Conservation (phyloP, 1,140 invertebrate genomes). For the Drosophila miranda region DNA sequence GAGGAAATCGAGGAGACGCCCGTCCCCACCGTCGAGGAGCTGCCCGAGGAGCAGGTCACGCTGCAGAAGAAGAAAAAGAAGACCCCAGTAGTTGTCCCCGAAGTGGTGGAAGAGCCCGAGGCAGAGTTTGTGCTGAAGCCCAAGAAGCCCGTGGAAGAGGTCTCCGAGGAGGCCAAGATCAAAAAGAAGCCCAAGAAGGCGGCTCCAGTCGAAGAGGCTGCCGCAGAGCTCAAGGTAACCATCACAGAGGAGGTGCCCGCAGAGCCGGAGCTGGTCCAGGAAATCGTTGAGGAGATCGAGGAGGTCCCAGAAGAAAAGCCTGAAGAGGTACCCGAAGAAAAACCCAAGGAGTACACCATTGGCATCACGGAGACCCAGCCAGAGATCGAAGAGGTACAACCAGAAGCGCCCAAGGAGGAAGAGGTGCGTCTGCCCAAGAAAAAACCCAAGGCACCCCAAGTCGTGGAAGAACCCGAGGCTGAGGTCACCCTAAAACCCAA, state of each 20-base stretch:
- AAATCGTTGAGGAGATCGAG: constrained; percentile 64
- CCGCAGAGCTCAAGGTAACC: constrained; percentile 63
- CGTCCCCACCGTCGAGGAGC: constrained; percentile 55
- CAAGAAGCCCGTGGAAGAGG: constrained; percentile 68
- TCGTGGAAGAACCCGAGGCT: constrained; percentile 64
- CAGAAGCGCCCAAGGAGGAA: constrained; percentile 13
- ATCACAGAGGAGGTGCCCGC: constrained; percentile 48
- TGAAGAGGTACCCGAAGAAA: constrained; percentile 18
- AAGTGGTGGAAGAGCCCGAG: constrained; percentile 72
- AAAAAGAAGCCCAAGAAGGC: constrained; percentile 65
- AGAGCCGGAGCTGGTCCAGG: constrained; percentile 47
- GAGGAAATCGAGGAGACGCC: constrained; percentile 63
- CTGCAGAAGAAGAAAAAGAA: constrained; percentile 69
- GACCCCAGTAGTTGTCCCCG: constrained; percentile 10
- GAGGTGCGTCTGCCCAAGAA: constrained; percentile 59
- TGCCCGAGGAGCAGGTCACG: constrained; percentile 67
- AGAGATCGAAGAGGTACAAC: constrained; percentile 26
- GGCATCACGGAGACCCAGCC: constrained; percentile 58
- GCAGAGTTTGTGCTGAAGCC: constrained; percentile 66
- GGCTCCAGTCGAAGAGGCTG: constrained; percentile 52
- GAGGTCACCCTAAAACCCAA: constrained; percentile 65
- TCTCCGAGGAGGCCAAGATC: constrained; percentile 75
- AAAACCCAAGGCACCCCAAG: constrained; percentile 32
- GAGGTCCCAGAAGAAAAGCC: constrained; percentile 36
- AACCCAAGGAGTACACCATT: constrained; percentile 46